Evolutionary conservation across 2,797 vertebrate genomes (phyloP), one percentile per base, ranked within the genome.

Genomic region (Odontamblyopus lacepedii): DNA sequence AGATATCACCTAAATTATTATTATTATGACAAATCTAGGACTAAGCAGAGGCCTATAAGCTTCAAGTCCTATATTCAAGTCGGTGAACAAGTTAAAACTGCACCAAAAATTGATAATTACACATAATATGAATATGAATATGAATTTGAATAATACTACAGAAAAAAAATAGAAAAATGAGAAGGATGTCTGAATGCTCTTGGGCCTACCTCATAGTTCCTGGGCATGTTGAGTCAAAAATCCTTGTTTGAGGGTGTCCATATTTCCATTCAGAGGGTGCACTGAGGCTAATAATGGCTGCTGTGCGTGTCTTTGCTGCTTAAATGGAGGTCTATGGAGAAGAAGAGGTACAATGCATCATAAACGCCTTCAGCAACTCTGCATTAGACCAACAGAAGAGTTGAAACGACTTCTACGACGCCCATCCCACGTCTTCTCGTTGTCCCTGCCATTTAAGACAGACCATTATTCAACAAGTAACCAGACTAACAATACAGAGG

Each of bases 201-300:
- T n/a, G 2, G 51, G 85, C 87, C 62, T 84, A 95, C 94, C 93
- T 95, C 94, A 95, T 94, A 92, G 91, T 91, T 92, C 89, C 90
- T 94, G 93, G 93, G 89, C 94, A 95, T 95, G 92, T 85, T 94
- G 91, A 89, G 87, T 93, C 84, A 89, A 82, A 92, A 92, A 80
- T 69, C 84, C 68, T 89, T 77, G 78, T 79, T 68, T 87, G 86
- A 84, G 76, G 70, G 86, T 83, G 87, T 93, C 92, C 94, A 95
- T 94, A 86, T 93, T 94, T 91, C 85, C 85, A 92, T 91, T 82
- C 85, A 91, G 86, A 80, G 85, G 88, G 82, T 77, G 74, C 87
- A 74, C 80, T 82, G 85, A 82, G 78, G 82, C 75, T n/a, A 26
- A 74, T 73, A 74, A 79, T 83, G 83, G 85, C 75, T 82, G 82